Conservation (phyloP, 2,113 vertebrate species). For the Mohoua ochrocephala region DNA sequence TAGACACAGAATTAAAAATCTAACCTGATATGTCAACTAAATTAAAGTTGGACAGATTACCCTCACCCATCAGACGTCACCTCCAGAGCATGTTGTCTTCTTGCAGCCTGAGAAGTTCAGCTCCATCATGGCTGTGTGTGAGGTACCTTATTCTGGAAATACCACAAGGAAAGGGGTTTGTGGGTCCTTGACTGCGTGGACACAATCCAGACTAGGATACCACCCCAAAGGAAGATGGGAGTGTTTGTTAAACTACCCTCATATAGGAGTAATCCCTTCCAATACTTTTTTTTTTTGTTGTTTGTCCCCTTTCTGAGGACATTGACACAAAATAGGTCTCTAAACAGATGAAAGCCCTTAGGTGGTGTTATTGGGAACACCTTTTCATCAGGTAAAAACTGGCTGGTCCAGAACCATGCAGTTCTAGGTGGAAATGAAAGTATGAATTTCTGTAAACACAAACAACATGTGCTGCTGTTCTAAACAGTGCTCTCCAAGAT, state of each 20-base stretch:
- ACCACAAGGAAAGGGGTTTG: neutral
- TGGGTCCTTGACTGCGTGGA: neutral
- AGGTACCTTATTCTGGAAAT: neutral
- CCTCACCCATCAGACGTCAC: neutral
- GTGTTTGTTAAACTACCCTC: neutral
- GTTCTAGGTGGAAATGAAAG: neutral
- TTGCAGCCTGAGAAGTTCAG: neutral
- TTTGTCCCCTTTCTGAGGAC: neutral
- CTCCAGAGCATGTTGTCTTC: neutral
- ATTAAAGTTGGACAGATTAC: conserved; percentile 27
- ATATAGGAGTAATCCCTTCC: neutral
- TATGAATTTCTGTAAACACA: neutral
- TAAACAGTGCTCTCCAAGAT: neutral
- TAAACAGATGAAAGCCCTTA: neutral
- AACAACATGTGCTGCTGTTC: neutral
- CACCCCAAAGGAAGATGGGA: neutral
- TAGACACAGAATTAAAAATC: conserved; percentile 45
- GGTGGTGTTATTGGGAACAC: neutral
- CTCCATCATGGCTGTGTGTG: neutral
- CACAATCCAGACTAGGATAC: neutral
- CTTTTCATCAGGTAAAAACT: neutral
- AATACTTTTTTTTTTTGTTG: neutral
- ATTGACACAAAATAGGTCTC: neutral
- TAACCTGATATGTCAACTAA: neutral
- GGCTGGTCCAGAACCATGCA: neutral